Percentiles rank a stretch among this genome's conserved stretches.
phyloP scores from a whole-genome alignment of 2,113 vertebrate species.

The Cynocephalus volans region DNA sequence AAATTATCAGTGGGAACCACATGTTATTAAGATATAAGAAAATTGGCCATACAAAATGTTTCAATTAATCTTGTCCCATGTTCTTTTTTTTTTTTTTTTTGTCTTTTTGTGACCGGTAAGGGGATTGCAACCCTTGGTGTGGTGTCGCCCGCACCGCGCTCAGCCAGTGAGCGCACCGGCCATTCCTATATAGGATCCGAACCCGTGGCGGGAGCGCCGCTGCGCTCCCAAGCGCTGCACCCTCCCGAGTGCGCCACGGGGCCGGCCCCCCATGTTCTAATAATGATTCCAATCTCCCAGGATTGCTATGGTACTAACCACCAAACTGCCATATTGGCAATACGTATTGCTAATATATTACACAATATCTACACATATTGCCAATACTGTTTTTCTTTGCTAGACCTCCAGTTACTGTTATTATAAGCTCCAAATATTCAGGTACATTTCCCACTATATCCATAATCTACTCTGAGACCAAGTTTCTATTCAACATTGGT shows the following conservation, averaged over 20 bases:
- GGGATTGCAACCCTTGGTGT: too few relatives aligned
- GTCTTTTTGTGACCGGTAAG: too few relatives aligned
- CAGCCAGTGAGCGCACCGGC: too few relatives aligned
- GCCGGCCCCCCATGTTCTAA: not conserved
- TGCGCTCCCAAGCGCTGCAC: too few relatives aligned
- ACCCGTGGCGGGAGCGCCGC: too few relatives aligned
- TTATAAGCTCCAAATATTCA: not conserved
- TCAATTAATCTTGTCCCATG: not conserved
- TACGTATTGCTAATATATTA: too few relatives aligned
- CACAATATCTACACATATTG: not conserved
- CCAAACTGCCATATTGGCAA: not conserved
- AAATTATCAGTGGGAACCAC: not conserved
- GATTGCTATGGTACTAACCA: not conserved
- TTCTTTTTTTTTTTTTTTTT: too few relatives aligned
- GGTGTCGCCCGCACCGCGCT: too few relatives aligned
- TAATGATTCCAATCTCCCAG: not conserved
- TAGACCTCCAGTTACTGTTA: not conserved
- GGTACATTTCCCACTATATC: not conserved
- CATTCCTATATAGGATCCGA: too few relatives aligned
- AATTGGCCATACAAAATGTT: not conserved
- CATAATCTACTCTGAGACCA: not conserved
- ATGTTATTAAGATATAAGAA: conserved; percentile 16
- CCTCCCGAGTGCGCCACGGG: too few relatives aligned
- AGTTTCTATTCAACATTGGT: not conserved
- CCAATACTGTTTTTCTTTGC: not conserved